A percentile compares a stretch with the other conserved stretches of the same genome.
Evolutionary conservation across 2,113 vertebrate genomes (phyloP).

Genomic region (Oreochromis spilurus): DNA sequence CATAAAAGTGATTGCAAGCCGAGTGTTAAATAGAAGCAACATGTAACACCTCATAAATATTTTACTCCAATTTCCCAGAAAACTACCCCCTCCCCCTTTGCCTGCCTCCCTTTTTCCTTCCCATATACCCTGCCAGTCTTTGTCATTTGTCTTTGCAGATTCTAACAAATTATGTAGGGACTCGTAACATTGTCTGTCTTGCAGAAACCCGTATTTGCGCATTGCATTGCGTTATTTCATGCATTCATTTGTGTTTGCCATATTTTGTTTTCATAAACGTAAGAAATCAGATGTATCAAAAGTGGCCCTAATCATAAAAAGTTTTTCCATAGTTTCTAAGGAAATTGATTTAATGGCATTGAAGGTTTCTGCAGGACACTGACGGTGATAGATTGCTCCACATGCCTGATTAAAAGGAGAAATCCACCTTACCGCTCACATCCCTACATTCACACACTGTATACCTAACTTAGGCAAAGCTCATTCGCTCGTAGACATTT

Average conservation of each 20-base stretch:
- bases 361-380: constrained; percentile 17
- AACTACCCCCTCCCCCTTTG: neutral
- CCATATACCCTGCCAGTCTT: neutral
- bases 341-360: neutral
- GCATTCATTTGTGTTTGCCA: neutral
- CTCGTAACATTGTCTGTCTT: neutral
- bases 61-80: neutral
- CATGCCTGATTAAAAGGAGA: neutral
- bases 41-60: neutral
- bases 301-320: neutral
- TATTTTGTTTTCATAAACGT: neutral
- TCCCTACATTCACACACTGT: neutral
- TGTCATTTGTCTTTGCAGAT: neutral
- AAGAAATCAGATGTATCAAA: neutral
- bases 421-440: neutral
- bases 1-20: neutral
- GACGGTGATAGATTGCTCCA: neutral
- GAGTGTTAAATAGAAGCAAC: neutral
- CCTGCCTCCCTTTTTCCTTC: neutral
- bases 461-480: neutral
- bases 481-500: neutral
- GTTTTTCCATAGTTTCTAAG: neutral
- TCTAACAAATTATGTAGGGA: neutral
- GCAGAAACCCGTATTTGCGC: neutral
- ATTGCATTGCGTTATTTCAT: neutral